Conservation (phyloP, 2,113 vertebrate species). For the Rhinopithecus roxellana region DNA sequence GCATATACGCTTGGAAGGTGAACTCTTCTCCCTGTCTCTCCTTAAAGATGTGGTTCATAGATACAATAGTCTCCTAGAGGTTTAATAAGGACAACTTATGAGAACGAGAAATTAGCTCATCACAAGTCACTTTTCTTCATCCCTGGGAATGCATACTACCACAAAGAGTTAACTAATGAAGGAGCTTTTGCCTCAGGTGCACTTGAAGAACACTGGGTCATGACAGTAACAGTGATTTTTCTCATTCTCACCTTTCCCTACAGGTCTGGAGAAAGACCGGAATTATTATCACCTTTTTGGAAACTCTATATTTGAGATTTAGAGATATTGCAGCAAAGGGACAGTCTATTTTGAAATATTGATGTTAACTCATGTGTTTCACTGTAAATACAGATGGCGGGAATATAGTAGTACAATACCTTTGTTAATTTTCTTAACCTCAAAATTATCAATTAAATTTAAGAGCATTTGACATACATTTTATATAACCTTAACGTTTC, state of each 20-base stretch:
- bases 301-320: background rate
- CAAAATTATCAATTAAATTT: background rate
- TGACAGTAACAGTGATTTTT: background rate
- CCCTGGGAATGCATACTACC: background rate
- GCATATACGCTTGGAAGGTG: accelerated
- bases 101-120: background rate
- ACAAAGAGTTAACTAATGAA: no score
- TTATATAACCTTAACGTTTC: background rate
- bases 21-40: background rate
- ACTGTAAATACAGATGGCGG: background rate
- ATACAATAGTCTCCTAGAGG: background rate
- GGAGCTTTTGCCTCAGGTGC: background rate
- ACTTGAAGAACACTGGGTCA: background rate
- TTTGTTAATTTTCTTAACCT: background rate
- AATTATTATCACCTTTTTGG: background rate
- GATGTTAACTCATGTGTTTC: background rate
- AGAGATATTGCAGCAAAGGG: background rate
- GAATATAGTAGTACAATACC: background rate
- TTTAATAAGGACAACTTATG: background rate
- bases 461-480: background rate
- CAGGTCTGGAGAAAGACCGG: background rate
- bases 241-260: background rate
- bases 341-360: background rate
- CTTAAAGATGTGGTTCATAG: background rate
- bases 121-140: background rate